Percentiles rank a stretch among this genome's conserved stretches.
These are phyloP conservation scores for Tricholauxania praeusta DNA, from an alignment of 2,888 invertebrate species.

Conservation along the genomic window DNA sequence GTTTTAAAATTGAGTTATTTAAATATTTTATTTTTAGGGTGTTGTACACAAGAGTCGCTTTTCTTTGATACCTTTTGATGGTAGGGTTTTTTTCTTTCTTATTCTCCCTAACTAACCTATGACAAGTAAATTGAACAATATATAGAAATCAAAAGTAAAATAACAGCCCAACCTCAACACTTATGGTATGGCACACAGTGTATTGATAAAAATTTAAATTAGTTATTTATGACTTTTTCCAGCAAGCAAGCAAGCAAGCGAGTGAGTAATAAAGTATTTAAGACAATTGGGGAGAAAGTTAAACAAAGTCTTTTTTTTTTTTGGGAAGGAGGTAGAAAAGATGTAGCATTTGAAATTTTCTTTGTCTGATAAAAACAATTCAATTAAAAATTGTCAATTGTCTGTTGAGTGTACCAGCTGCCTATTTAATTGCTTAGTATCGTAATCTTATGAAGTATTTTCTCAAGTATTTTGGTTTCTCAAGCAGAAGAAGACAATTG, in stretches of 20 bases:
- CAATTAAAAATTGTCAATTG: constrained; percentile 39
- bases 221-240: constrained; percentile 30
- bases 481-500: background rate
- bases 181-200: background rate
- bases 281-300: background rate
- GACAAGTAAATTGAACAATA: constrained; percentile 25
- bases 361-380: constrained; percentile 33
- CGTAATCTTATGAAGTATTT: background rate
- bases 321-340: no score
- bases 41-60: no score
- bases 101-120: constrained; percentile 35
- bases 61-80: background rate
- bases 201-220: constrained; percentile 32
- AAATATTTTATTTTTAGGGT: constrained; percentile 49
- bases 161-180: constrained; percentile 54
- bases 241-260: background rate
- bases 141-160: constrained; percentile 30
- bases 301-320: background rate
- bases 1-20: constrained; percentile 55
- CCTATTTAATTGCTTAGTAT: background rate
- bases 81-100: constrained; percentile 32
- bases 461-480: constrained; percentile 27
- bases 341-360: background rate
- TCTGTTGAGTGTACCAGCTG: constrained; percentile 17
- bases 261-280: background rate